These are phyloP conservation scores for Desoria tigrina DNA, from an alignment of 2,888 invertebrate species.

Conservation along the genomic window DNA sequence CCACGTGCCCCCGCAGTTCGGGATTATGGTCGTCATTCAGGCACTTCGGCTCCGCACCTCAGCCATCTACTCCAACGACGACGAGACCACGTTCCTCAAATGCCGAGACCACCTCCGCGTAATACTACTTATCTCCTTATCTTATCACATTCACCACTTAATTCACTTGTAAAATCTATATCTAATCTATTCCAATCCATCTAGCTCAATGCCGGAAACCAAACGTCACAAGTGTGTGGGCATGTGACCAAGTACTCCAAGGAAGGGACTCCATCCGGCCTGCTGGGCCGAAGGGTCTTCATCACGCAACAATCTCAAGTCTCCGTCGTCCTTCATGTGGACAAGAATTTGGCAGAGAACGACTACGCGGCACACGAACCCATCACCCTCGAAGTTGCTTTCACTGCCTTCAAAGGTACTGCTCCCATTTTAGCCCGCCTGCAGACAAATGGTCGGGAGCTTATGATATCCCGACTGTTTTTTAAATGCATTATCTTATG, in stretches of 20 bases:
- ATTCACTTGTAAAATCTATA: neutral
- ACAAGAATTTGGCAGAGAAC: constrained; percentile 29
- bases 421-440: too few relatives aligned
- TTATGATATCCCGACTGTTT: too few relatives aligned
- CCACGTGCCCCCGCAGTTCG: constrained; percentile 27
- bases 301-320: constrained; percentile 34
- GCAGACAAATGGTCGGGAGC: too few relatives aligned
- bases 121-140: neutral
- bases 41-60: constrained; percentile 32
- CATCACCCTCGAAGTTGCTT: constrained; percentile 41
- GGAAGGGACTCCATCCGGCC: constrained; percentile 30
- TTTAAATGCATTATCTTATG: too few relatives aligned
- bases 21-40: constrained; percentile 43
- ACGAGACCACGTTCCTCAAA: constrained; percentile 36
- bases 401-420: constrained; percentile 39
- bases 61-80: constrained; percentile 29
- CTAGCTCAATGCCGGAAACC: neutral
- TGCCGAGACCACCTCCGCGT: constrained; percentile 36
- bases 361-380: constrained; percentile 41
- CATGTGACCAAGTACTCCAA: constrained; percentile 38
- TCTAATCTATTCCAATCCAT: neutral
- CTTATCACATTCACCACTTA: too few relatives aligned
- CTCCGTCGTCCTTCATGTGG: constrained; percentile 30
- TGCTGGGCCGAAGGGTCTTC: constrained; percentile 36
- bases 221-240: constrained; percentile 29